Base-by-base conservation (phyloP, 1,140 invertebrate genomes). In the Bicyclus anynana region DNA sequence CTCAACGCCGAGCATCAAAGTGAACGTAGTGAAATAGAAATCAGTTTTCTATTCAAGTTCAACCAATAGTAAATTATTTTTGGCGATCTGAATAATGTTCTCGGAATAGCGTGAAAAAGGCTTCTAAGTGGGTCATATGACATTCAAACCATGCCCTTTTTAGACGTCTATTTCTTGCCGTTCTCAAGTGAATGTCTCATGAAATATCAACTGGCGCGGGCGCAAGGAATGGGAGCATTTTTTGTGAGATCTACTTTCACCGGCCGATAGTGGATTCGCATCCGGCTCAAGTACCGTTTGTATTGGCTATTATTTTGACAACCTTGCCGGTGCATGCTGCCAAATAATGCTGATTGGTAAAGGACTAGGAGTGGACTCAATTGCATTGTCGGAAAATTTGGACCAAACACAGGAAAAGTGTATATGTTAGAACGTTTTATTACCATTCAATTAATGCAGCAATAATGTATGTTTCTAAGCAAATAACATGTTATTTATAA, bases 201-300 rank as follows among this genome's bases (percentile, higher is more conserved):
- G 79, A 82, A 84, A 81, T 84, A 84, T 82, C 78, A 80, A 77
- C 69, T 69, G 64, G 74, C 53, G 50, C 57, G 52, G 44, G 51
- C 67, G 72, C 65, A 74, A 77, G 82, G 80, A 87, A 87, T 87
- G 82, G 78, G 84, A 87, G 73, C 84, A 84, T 87, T 87, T 87
- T 87, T 87, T 87, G 82, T 87, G 80, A 80, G 74, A 74, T 76
- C 80, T 83, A 87, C 84, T 87, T 87, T 87, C 84, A 87, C 84
- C 84, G 52, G 57, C 71, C 78, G 73, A 81, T 81, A 82, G 75
- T 79, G 71, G 80, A 74, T 70, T 82, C 72, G 76, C 72, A 81
- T 85, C 84, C 84, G 84, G 84, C 77, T 87, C 67, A 62, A 65
- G 68, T 83, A 79, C 77, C 75, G 77, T 77, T 78, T 63, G 73